Conservation (phyloP, 2,113 vertebrate species). For the Clupea harengus region DNA sequence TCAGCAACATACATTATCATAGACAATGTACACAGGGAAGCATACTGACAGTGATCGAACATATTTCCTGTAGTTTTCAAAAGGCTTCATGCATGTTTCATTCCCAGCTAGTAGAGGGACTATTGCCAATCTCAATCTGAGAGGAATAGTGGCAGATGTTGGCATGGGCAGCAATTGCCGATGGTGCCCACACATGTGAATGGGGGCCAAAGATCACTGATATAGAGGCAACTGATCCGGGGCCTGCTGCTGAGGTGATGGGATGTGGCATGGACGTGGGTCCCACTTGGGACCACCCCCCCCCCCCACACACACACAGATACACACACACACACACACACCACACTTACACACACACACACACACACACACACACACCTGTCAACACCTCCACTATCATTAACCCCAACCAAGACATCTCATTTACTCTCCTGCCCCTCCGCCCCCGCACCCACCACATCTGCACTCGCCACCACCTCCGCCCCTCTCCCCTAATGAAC, state of each 20-base stretch:
- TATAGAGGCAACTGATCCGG: background rate
- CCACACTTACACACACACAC: background rate
- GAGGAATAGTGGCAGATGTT: background rate
- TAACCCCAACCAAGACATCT: constrained; percentile 26
- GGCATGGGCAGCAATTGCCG: background rate
- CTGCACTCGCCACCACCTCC: constrained; percentile 18
- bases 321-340: too few species aligned
- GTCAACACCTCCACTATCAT: constrained; percentile 29
- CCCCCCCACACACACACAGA: too few species aligned
- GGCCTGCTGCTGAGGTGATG: background rate
- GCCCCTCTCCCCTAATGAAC: constrained; percentile 33
- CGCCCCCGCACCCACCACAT: background rate
- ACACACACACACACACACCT: background rate
- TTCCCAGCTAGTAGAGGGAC: constrained; percentile 18
- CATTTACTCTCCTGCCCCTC: constrained; percentile 27
- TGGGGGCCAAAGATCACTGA: background rate
- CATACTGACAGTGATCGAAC: background rate
- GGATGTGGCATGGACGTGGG: background rate
- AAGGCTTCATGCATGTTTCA: constrained; percentile 29
- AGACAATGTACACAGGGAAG: background rate
- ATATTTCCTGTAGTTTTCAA: constrained; percentile 12
- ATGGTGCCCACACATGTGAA: background rate
- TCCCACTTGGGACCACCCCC: background rate
- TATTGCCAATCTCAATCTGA: background rate
- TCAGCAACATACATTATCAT: too few species aligned